Evolutionary conservation across 2,888 invertebrate species (phyloP).

Genomic region (Hedychridium roseum): DNA sequence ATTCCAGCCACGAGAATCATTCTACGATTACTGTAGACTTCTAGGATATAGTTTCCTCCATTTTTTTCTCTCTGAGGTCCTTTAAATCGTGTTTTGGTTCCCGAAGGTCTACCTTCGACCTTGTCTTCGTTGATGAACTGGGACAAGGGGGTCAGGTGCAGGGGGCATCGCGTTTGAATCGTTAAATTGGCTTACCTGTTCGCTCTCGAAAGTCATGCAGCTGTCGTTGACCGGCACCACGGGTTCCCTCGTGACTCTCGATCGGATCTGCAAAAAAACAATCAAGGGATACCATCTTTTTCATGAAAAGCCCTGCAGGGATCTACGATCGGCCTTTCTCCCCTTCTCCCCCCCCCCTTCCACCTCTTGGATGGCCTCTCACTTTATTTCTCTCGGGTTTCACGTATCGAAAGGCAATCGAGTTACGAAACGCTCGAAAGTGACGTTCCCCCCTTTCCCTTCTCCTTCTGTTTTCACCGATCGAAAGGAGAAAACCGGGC

Average conservation of each 20-base stretch:
- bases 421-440: slow-evolving; percentile 41
- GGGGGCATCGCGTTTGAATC: no score
- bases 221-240: slow-evolving; percentile 23
- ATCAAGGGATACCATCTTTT: background rate
- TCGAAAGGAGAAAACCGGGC: slow-evolving; percentile 28
- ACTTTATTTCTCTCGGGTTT: slow-evolving; percentile 9
- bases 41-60: no score
- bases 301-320: background rate
- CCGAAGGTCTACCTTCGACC: no score
- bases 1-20: no score
- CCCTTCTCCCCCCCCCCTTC: slow-evolving; percentile 4
- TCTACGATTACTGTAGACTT: no score
- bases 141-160: no score
- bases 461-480: slow-evolving; percentile 37
- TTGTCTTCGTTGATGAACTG: no score
- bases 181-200: slow-evolving; percentile 43
- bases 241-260: slow-evolving; percentile 37
- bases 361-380: background rate
- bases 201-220: slow-evolving; percentile 37
- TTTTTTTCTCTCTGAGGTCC: no score
- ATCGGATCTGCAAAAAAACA: slow-evolving; percentile 25
- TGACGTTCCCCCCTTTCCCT: no score
- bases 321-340: slow-evolving; percentile 7
- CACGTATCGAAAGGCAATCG: slow-evolving; percentile 20
- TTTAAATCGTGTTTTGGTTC: no score